Base-by-base conservation (phyloP, 2,113 vertebrate species). In the Cariama cristata region DNA sequence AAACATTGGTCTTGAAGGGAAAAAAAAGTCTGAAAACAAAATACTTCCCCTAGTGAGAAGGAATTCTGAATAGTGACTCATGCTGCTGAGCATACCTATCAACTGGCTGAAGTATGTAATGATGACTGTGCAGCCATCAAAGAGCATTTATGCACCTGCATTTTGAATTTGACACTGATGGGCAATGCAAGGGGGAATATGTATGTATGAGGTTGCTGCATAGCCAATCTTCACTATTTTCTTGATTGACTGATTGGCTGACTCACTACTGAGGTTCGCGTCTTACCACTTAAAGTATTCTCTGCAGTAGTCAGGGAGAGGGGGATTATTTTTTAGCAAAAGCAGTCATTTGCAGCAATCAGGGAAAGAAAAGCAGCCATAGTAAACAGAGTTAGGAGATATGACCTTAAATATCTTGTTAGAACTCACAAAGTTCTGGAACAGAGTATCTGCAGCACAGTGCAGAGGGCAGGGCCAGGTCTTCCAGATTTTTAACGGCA, bases 201-300 rank as follows among this genome's bases (percentile, higher is more conserved):
- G 26, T 92, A 86, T 63, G 49, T 74, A 74, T 76, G 40, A 95
- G 42, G 87, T 35, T 69, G 62, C 72, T 94, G 59, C 58, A 62
- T 40, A 68, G 60, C 75, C 27, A 88, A 62, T 97, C 85, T 96
- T 96, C 73, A 60, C 88, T 79, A 60, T 95, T 88, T 93, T 76
- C 91, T 79, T 97, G 95, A 92, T 88, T 95, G 95, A 93, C 84
- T 95, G 93, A 91, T 95, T 97, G 81, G 72, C 73, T 95, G 97
- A 95, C 88, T 97, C 96, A 94, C 88, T 95, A 62, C 82, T 52
- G 81, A 91, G 91, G 72, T 94, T 94, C 18, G 8, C 40, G 40
- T 90, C 56, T 93, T 86, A 59, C 42, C 40, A 86, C 35, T 90
- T 91, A 76, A 75, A 96, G 90, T 32, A 84, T 79, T 95, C 75